Evolutionary conservation across 2,797 vertebrate species (phyloP).

Genomic region (Coranthus polyacanthus): DNA sequence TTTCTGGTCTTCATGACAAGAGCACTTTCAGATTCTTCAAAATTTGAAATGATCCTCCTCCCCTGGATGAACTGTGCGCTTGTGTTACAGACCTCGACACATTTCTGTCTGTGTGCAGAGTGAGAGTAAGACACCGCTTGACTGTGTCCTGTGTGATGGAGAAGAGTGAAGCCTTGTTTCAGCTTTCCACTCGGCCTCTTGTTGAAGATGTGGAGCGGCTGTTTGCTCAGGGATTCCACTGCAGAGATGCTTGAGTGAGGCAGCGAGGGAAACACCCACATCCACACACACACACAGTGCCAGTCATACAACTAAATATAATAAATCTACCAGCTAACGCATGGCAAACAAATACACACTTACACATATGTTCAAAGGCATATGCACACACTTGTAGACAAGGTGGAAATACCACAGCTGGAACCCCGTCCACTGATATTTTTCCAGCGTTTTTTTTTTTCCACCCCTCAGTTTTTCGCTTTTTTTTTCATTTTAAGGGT

Average conservation of each 20-base stretch:
- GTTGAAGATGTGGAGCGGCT: slow-evolving; percentile 43
- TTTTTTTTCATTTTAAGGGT: slow-evolving; percentile 28
- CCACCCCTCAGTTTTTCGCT: slow-evolving; percentile 3
- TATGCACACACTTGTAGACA: slow-evolving; percentile 12
- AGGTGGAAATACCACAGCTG: slow-evolving; percentile 34
- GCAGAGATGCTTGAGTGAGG: slow-evolving; percentile 29
- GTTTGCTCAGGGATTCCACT: slow-evolving; percentile 62
- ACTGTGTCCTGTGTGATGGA: slow-evolving; percentile 27
- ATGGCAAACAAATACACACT: slow-evolving; percentile 2
- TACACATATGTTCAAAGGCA: neutral
- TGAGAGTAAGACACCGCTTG: neutral
- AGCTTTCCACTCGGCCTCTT: slow-evolving; percentile 45
- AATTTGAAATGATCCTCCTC: too few species aligned
- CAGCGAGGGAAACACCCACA: slow-evolving; percentile 36
- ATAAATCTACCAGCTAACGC: slow-evolving; percentile 28
- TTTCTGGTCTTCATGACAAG: neutral
- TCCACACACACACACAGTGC: neutral
- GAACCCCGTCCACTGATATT: neutral
- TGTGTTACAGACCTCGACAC: slow-evolving; percentile 1
- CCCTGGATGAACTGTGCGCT: neutral
- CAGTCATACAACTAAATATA: slow-evolving; percentile 18
- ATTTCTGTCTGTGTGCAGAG: slow-evolving; percentile 4
- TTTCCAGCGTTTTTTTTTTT: neutral
- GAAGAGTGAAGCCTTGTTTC: slow-evolving; percentile 46
- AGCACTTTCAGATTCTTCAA: too few species aligned